Evolutionary conservation across 2,797 vertebrate species (phyloP), one percentile per base, ranked within the genome.

Genomic region (Botia almorhae): DNA sequence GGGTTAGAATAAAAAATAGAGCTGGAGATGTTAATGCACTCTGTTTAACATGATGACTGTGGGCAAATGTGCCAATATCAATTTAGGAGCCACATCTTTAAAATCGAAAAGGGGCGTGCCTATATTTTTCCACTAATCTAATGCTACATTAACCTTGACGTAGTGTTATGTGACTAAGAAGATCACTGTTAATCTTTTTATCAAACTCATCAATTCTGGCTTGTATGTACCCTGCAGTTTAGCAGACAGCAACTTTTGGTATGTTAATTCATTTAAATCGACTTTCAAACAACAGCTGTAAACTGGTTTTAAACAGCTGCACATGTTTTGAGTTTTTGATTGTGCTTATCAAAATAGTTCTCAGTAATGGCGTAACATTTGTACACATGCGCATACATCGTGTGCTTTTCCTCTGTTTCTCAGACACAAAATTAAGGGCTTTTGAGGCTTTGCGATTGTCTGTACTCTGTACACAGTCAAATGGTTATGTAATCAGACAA

Each of bases 181-280:
- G 58, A 72, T 64, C 6, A 58, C 68, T n/a, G 29, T 63, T 72
- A 63, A 64, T 79, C 58, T 64, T 79, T 79, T 64, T 14, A 79
- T 79, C 69, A 79, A 33, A 21, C 69, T n/a, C 64, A 43, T 79
- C 68, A 53, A 64, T 64, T 72, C 48, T 53, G 56, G 13, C 26
- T 39, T 13, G 48, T 36, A n/a, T 67, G 14, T 56, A 33, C 55
- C 51, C 19, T 26, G 60, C 53, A 55, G 77, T 79, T 71, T 26
- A 79, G 29, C 77, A 6, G 46, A 26, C 21, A 64, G 14, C 4
- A 53, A 72, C 63, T 72, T 33, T 33, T 70, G 48, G 46, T n/a
- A 50, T 43, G 2, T 13, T 53, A 78, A 78, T 71, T 71, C 63
- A 78, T 78, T 78, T 63, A 71, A 71, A 71, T 4, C 4, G 36